Evolutionary conservation across 2,113 vertebrate species (phyloP).

Genomic region (Halcyon malimbica): DNA sequence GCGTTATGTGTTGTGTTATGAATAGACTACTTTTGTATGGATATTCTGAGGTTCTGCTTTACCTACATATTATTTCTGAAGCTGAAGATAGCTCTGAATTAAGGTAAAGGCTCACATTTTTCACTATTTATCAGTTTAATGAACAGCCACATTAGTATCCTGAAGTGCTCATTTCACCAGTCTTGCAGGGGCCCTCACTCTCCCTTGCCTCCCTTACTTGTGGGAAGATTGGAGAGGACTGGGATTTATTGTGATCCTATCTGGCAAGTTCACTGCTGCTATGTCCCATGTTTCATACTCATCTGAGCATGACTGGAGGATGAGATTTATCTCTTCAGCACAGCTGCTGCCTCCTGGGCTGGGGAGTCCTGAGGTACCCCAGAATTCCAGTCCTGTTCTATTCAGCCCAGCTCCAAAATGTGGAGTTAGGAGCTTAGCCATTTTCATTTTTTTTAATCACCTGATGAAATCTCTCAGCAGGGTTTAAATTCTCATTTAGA

Average conservation of each 20-base stretch:
- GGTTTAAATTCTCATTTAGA: not conserved
- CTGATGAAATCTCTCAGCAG: not conserved
- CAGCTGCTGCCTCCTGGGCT: rapidly evolving
- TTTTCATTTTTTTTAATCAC: not conserved
- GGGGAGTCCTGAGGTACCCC: not conserved
- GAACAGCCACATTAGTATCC: not conserved
- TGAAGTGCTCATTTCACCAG: not conserved
- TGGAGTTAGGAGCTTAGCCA: rapidly evolving
- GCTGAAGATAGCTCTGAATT: not conserved
- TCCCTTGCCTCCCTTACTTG: not conserved
- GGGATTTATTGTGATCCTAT: not conserved
- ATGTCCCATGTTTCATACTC: rapidly evolving
- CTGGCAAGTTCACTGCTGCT: not conserved
- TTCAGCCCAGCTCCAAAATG: not conserved
- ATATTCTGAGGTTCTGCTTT: not conserved
- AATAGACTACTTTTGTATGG: not conserved
- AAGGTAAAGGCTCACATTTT: not conserved
- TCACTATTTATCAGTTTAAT: not conserved
- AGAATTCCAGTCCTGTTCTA: not conserved
- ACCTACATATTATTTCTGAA: not conserved
- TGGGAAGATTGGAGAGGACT: not conserved
- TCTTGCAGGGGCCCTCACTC: not conserved
- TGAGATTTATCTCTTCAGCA: not conserved
- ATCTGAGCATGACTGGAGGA: not conserved
- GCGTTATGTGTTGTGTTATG: not conserved